These are phyloP conservation scores for Apis laboriosa DNA, from an alignment of 1,140 invertebrate species.

Conservation along the genomic window DNA sequence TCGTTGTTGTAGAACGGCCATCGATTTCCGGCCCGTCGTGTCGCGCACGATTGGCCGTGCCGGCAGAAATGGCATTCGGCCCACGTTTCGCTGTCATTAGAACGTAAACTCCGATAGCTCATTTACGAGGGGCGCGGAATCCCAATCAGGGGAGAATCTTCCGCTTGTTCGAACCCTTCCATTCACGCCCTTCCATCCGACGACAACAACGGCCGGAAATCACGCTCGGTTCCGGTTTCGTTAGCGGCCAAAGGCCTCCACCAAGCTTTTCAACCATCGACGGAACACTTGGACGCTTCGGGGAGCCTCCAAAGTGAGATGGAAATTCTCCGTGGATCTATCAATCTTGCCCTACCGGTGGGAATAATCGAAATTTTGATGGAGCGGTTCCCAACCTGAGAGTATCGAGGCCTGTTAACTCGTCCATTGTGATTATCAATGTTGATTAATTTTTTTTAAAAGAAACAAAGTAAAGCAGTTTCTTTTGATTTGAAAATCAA, in stretches of 20 bases:
- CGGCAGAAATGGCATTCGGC: conserved; percentile 58
- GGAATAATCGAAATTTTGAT: too few species aligned
- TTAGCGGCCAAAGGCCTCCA: neutral
- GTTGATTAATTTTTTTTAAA: too few species aligned
- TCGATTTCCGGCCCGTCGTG: conserved; percentile 60
- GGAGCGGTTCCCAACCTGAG: too few species aligned
- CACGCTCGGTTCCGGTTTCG: conserved; percentile 42
- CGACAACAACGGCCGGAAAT: conserved; percentile 50
- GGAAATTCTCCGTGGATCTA: neutral
- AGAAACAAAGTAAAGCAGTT: too few species aligned
- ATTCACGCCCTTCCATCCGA: too few species aligned
- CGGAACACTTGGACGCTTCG: neutral
- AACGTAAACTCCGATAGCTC: conserved; percentile 66
- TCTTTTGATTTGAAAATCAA: too few species aligned
- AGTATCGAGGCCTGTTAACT: too few species aligned
- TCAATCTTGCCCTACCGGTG: too few species aligned
- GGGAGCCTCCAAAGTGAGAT: neutral
- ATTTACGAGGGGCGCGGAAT: conserved; percentile 41
- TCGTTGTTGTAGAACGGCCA: conserved; percentile 39
- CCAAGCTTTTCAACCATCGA: too few species aligned
- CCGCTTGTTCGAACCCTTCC: conserved; percentile 13
- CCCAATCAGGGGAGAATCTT: conserved; percentile 46
- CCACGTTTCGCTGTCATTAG: conserved; percentile 65
- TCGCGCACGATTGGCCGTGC: conserved; percentile 40
- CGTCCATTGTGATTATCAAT: too few species aligned